Conservation (phyloP, 2,797 vertebrate genomes). For the Bucorvus abyssinicus region DNA sequence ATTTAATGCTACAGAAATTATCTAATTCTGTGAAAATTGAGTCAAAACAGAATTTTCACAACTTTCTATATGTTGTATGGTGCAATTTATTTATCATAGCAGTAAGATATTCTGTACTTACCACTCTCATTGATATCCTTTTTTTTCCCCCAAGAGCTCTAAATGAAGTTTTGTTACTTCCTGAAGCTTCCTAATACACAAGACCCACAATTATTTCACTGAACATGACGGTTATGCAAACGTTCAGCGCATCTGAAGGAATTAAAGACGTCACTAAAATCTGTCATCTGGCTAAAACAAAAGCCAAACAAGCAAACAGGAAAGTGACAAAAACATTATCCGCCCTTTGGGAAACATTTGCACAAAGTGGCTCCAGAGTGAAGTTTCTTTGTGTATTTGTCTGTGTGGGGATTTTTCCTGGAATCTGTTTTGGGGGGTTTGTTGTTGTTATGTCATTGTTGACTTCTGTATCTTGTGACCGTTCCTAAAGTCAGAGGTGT, state of each 20-base stretch:
- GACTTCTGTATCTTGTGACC: background rate
- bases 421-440: accelerated
- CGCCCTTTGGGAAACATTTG: background rate
- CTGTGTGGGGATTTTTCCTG: accelerated
- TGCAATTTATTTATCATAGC: background rate
- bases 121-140: background rate
- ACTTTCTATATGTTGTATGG: background rate
- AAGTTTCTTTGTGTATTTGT: background rate
- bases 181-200: background rate
- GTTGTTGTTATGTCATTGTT: accelerated
- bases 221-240: background rate
- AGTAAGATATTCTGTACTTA: background rate
- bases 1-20: background rate
- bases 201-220: background rate
- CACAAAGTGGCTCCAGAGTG: background rate
- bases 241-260: background rate
- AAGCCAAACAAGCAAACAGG: background rate
- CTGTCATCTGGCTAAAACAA: background rate
- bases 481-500: background rate
- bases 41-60: background rate
- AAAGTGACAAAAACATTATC: background rate
- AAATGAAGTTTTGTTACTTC: background rate
- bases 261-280: background rate
- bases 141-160: background rate
- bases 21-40: background rate